Evolutionary conservation across 2,888 invertebrate species (phyloP), one percentile per base, ranked within the genome.

Genomic region (Dasypolia templi): DNA sequence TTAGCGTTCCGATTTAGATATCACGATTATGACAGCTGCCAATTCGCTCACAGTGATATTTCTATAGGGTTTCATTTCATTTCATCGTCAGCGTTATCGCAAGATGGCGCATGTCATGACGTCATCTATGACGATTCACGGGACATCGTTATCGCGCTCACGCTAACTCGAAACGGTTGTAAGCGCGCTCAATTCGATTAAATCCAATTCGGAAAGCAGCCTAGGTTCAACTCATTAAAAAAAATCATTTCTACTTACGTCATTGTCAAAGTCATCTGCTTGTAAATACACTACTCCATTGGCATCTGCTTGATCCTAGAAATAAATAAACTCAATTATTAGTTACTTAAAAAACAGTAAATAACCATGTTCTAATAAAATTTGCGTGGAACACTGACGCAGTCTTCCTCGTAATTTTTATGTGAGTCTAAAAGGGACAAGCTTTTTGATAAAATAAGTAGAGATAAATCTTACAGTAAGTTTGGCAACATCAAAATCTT

Each of bases 191-290:
- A n/a, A n/a, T n/a, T n/a, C n/a, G n/a, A n/a, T n/a, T n/a, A n/a
- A n/a, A n/a, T n/a, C n/a, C n/a, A n/a, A n/a, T n/a, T n/a, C n/a
- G n/a, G n/a, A n/a, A n/a, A n/a, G n/a, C n/a, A n/a, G n/a, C n/a
- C n/a, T n/a, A n/a, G n/a, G n/a, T n/a, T 32, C 7, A 29, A 42
- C 11, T 6, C 14, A 32, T 44, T 0, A 19, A 53, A 51, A 53
- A 3, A 17, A 68, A 17, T 0, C 22, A 49, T 42, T 3, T 59
- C 42, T n/a, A 32, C 26, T 74, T 61, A 72, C 72, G 12, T 59
- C 61, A 7, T 42, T 14, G 17, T 22, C 75, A 17, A 74, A 74
- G 42, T 72, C 72, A 26, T 74, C 61, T 62, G 26, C 32, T 53
- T 72, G 42, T 53, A 72, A 61, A 74, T 61, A 61, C 11, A 72